Evolutionary conservation across 2,113 vertebrate genomes (phyloP).

Genomic region (Cyanocitta stelleri): DNA sequence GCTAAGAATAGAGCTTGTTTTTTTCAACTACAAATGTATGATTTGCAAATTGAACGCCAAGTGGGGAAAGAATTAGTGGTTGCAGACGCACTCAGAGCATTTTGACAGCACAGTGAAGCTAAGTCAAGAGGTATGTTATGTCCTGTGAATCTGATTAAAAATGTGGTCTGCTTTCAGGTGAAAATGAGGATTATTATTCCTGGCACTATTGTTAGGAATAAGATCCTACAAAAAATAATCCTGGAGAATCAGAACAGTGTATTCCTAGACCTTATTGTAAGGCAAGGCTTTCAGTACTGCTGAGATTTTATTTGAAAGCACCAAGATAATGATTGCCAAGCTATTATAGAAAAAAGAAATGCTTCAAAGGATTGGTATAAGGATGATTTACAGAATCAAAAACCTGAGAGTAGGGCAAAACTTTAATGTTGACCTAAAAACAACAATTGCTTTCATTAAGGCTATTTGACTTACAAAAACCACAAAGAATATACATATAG

Average conservation of each 20-base stretch:
- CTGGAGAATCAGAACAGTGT: background rate
- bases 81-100: background rate
- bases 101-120: background rate
- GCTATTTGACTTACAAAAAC: background rate
- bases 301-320: slow-evolving; percentile 4
- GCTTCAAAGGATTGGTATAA: background rate
- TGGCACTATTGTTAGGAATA: background rate
- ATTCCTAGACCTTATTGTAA: slow-evolving; percentile 13
- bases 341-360: background rate
- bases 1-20: slow-evolving; percentile 49
- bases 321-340: background rate
- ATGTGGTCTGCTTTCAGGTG: slow-evolving; percentile 15
- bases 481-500: background rate
- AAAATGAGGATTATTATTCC: slow-evolving; percentile 32
- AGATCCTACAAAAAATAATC: background rate
- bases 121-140: slow-evolving; percentile 37
- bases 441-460: background rate
- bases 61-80: background rate
- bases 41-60: slow-evolving; percentile 38
- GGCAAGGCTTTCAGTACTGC: background rate
- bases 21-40: slow-evolving; percentile 28
- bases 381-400: background rate
- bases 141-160: slow-evolving; percentile 24
- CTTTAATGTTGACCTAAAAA: background rate
- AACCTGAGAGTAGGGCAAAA: background rate